phyloP scores from a whole-genome alignment of 2,888 invertebrate genomes.

The Mimachlamys varia region DNA sequence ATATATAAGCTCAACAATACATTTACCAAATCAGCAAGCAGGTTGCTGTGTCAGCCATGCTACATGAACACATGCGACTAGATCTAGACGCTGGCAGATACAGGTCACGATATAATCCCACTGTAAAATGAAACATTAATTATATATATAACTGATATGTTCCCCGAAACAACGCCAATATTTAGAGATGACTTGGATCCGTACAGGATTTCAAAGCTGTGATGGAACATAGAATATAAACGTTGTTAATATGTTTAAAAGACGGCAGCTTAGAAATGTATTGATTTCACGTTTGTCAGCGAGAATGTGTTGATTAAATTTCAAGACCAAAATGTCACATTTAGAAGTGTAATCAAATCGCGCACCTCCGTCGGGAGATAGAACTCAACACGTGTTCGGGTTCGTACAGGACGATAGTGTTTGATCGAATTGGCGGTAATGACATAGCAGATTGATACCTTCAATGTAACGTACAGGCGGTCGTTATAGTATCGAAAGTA shows the following conservation, averaged over 20 bases:
- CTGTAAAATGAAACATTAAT: background rate
- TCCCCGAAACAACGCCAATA: background rate
- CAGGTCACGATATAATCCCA: background rate
- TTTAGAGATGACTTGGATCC: background rate
- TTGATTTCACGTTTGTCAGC: conserved; percentile 21
- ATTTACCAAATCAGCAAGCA: too few species aligned
- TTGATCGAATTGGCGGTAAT: conserved; percentile 7
- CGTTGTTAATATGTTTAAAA: conserved; percentile 25
- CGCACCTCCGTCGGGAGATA: background rate
- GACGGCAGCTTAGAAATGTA: background rate
- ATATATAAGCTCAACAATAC: too few species aligned
- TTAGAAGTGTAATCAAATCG: conserved; percentile 21
- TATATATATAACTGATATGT: background rate
- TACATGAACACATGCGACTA: background rate
- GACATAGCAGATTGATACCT: background rate
- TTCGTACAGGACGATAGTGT: conserved; percentile 13
- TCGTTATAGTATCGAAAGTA: background rate
- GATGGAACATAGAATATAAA: background rate
- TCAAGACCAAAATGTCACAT: conserved; percentile 31
- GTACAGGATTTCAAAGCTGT: background rate
- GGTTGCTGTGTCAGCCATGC: background rate
- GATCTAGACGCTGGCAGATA: background rate
- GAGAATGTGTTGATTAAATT: conserved; percentile 31
- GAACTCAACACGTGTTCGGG: background rate
- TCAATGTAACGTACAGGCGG: background rate